A percentile compares a stretch with the other conserved stretches of the same genome.
These are phyloP conservation scores for Aphidius gifuensis DNA, from an alignment of 1,140 invertebrate genomes.

Conservation along the genomic window DNA sequence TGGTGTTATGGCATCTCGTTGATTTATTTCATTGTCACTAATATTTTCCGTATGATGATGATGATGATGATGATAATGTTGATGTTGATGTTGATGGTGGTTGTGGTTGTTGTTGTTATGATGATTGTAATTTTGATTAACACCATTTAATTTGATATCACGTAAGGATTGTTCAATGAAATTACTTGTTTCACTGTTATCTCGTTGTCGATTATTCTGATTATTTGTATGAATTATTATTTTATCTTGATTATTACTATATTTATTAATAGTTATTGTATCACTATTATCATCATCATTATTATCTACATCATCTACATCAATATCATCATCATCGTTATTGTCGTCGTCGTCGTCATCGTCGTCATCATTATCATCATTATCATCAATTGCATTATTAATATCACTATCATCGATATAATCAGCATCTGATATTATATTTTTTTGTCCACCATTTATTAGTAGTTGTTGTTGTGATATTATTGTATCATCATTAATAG, in stretches of 20 bases:
- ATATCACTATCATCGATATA: slow-evolving; percentile 12
- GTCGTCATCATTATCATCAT: slow-evolving; percentile 23
- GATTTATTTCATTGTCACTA: slow-evolving; percentile 40
- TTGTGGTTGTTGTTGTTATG: neutral
- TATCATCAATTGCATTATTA: slow-evolving; percentile 18
- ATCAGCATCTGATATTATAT: slow-evolving; percentile 32
- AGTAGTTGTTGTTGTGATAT: slow-evolving; percentile 26
- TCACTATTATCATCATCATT: slow-evolving; percentile 7
- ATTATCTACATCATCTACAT: slow-evolving; percentile 24
- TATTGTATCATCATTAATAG: slow-evolving; percentile 1
- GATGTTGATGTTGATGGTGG: slow-evolving; percentile 28
- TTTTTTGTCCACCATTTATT: slow-evolving; percentile 37
- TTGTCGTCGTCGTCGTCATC: slow-evolving; percentile 20
- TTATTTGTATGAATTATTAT: slow-evolving; percentile 13
- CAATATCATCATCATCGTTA: neutral
- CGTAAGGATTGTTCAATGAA: slow-evolving; percentile 28
- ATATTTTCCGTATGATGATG: slow-evolving; percentile 37
- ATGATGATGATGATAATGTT: slow-evolving; percentile 24
- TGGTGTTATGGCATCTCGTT: slow-evolving; percentile 48
- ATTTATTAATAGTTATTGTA: slow-evolving; percentile 22
- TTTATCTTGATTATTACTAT: slow-evolving; percentile 29
- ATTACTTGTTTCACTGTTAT: slow-evolving; percentile 38
- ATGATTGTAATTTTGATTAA: slow-evolving; percentile 35
- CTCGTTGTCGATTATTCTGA: slow-evolving; percentile 4
- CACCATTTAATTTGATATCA: slow-evolving; percentile 48